These are phyloP conservation scores for Drosophila lutescens DNA, from an alignment of 2,888 invertebrate species.

Conservation along the genomic window DNA sequence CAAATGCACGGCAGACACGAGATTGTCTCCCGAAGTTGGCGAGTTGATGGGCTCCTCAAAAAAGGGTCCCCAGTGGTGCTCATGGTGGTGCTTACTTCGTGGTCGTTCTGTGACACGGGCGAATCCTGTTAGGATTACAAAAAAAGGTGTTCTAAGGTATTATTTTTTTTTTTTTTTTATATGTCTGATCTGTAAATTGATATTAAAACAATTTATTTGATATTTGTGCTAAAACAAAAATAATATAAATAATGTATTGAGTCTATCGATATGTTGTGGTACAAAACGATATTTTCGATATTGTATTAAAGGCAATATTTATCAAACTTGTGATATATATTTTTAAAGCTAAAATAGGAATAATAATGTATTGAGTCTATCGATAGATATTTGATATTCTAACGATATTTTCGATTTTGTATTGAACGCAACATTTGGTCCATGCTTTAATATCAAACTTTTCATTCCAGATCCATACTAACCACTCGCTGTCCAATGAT, in stretches of 20 bases:
- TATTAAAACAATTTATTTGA: too few relatives aligned
- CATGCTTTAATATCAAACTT: too few relatives aligned
- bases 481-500: conserved; percentile 65
- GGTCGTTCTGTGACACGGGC: conserved; percentile 66
- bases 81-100: conserved; percentile 87
- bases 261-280: too few relatives aligned
- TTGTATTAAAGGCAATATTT: too few relatives aligned
- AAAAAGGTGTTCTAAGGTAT: neutral
- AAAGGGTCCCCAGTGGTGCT: conserved; percentile 90
- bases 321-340: neutral
- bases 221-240: too few relatives aligned
- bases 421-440: too few relatives aligned
- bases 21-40: conserved; percentile 85
- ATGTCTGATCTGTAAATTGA: too few relatives aligned
- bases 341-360: too few relatives aligned
- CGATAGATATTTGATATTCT: neutral
- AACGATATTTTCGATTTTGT: too few relatives aligned
- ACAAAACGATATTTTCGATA: too few relatives aligned
- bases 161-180: neutral
- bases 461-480: neutral
- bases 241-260: too few relatives aligned
- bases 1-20: conserved; percentile 87
- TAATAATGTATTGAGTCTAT: too few relatives aligned
- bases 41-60: conserved; percentile 86
- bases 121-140: conserved; percentile 10